These are phyloP conservation scores for Calameuta pallipes DNA, from an alignment of 2,888 invertebrate genomes.

Conservation along the genomic window DNA sequence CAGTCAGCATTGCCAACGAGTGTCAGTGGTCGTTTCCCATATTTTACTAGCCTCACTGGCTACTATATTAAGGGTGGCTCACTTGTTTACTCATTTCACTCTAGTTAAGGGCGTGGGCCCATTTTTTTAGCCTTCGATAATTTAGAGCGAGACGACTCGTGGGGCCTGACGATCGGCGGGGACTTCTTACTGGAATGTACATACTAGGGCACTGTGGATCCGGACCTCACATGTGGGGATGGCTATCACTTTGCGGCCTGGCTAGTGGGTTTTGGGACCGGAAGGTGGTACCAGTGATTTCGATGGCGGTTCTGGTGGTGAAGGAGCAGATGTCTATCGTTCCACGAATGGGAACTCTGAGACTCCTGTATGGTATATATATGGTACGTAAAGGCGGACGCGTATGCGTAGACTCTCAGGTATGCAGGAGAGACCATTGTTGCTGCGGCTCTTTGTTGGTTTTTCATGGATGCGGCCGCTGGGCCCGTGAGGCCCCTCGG, in stretches of 20 bases:
- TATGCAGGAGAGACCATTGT: slow-evolving; percentile 29
- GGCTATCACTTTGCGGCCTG: neutral
- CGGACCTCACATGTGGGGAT: neutral
- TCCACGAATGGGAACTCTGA: neutral
- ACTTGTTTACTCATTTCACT: neutral
- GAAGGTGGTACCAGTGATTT: neutral
- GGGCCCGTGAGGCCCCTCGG: slow-evolving; percentile 39
- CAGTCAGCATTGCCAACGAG: slow-evolving; percentile 51
- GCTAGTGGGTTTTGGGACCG: neutral
- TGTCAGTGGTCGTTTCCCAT: slow-evolving; percentile 6
- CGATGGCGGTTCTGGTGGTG: neutral
- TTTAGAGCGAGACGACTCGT: slow-evolving; percentile 32
- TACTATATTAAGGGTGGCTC: neutral
- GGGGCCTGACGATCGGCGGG: neutral
- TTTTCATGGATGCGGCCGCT: slow-evolving; percentile 40
- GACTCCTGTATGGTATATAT: neutral
- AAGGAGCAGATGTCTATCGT: slow-evolving; percentile 5
- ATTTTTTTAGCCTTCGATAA: slow-evolving; percentile 30
- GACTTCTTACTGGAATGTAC: neutral
- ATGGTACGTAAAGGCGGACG: neutral
- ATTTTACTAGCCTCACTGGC: neutral
- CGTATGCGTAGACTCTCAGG: slow-evolving; percentile 1
- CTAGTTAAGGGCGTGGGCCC: slow-evolving; percentile 7
- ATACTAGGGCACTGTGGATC: neutral
- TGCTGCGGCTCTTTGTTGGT: slow-evolving; percentile 51